Percentiles rank a stretch among this genome's conserved stretches.
phyloP scores from a whole-genome alignment of 1,140 invertebrate species.

The Prorops nasuta region DNA sequence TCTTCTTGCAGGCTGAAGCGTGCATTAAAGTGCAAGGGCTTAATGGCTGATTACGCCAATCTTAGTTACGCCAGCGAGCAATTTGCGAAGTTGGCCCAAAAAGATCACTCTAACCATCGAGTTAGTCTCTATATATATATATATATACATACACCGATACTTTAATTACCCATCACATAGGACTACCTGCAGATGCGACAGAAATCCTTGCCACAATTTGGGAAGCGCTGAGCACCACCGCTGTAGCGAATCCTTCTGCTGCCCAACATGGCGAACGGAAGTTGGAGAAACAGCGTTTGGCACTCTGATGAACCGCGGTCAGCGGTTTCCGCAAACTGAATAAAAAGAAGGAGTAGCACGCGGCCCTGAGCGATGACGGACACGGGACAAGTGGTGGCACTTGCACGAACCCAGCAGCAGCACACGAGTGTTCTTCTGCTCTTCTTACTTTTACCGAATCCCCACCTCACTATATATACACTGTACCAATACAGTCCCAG shows the following conservation, averaged over 20 bases:
- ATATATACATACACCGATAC: too few species aligned
- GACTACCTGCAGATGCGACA: conserved; percentile 49
- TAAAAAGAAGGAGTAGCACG: conserved; percentile 9
- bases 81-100: conserved; percentile 4
- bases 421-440: conserved; percentile 9
- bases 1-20: conserved; percentile 11
- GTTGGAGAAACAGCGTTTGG: conserved; percentile 22
- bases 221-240: too few species aligned
- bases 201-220: conserved; percentile 43
- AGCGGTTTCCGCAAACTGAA: not conserved
- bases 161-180: too few species aligned
- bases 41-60: conserved; percentile 17
- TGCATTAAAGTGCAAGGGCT: conserved; percentile 19
- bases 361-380: conserved; percentile 28
- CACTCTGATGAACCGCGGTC: too few species aligned
- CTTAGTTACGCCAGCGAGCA: not conserved
- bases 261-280: too few species aligned
- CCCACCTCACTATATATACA: too few species aligned
- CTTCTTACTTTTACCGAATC: conserved; percentile 20
- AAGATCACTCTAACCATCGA: too few species aligned
- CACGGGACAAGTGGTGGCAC: conserved; percentile 19
- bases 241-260: too few species aligned
- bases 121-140: too few species aligned
- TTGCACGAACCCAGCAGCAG: too few species aligned
- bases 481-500: too few species aligned